These are phyloP conservation scores for Onchidella celtica DNA, from an alignment of 2,888 invertebrate genomes.

Conservation along the genomic window DNA sequence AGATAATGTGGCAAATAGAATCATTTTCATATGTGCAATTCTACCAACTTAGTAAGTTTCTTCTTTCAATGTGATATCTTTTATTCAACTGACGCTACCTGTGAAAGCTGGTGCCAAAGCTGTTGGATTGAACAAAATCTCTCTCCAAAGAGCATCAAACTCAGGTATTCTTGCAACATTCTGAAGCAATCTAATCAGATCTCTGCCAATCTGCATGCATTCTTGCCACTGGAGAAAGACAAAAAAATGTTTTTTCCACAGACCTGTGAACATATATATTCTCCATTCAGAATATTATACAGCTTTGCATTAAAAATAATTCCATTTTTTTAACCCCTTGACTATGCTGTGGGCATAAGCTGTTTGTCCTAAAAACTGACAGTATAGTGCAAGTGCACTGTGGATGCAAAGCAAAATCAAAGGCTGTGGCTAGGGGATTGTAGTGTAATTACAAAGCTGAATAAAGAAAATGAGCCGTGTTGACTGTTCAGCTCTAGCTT, in stretches of 20 bases:
- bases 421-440: too few species aligned
- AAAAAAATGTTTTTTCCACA: not conserved
- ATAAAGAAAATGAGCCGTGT: too few species aligned
- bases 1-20: not conserved
- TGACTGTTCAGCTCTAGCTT: too few species aligned
- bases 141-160: conserved; percentile 93
- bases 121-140: conserved; percentile 89
- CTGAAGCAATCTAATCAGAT: conserved; percentile 92
- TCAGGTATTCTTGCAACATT: conserved; percentile 94
- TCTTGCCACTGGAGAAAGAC: conserved; percentile 88
- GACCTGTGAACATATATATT: not conserved
- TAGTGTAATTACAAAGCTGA: too few species aligned
- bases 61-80: too few species aligned
- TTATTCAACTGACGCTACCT: conserved; percentile 82
- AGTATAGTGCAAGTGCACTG: too few species aligned
- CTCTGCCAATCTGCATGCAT: conserved; percentile 92
- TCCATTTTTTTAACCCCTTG: not conserved
- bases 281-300: not conserved
- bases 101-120: conserved; percentile 88
- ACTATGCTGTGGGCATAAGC: not conserved
- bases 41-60: too few species aligned
- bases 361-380: not conserved
- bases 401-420: too few species aligned
- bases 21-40: too few species aligned
- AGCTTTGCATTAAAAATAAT: not conserved